These are phyloP conservation scores for Pogonocherus hispidulus DNA, from an alignment of 2,888 invertebrate genomes.

Conservation along the genomic window DNA sequence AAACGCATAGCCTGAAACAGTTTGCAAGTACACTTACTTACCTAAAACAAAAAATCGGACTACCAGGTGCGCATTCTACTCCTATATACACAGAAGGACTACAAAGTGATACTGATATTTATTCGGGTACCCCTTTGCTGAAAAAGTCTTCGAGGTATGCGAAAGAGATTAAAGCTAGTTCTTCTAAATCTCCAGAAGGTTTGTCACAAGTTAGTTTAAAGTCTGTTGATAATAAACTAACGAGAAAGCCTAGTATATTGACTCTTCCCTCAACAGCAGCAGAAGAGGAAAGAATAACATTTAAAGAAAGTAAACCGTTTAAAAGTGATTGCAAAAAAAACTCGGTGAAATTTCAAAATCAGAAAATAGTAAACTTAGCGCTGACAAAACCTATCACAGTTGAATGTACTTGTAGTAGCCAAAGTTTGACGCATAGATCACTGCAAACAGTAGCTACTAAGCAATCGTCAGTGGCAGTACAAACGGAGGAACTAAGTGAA, in stretches of 20 bases:
- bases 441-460: conserved; percentile 32
- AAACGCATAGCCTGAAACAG: conserved; percentile 39
- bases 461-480: conserved; percentile 44
- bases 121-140: conserved; percentile 30
- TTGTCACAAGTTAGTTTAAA: background rate
- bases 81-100: conserved; percentile 57
- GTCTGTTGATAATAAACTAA: background rate
- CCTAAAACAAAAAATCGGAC: conserved; percentile 63
- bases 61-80: conserved; percentile 73
- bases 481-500: conserved; percentile 47
- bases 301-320: background rate
- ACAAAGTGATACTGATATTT: conserved; percentile 7
- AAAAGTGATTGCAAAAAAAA: background rate
- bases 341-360: conserved; percentile 30
- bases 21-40: conserved; percentile 48
- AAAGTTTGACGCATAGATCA: conserved; percentile 2
- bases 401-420: conserved; percentile 52
- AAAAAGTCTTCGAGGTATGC: conserved; percentile 25
- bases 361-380: conserved; percentile 55
- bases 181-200: too few relatives aligned
- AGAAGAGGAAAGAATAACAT: background rate
- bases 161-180: background rate
- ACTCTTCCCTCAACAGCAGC: background rate
- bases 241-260: background rate
- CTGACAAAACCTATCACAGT: conserved; percentile 58